A percentile compares a stretch with the other conserved stretches of the same genome.
Evolutionary conservation across 2,888 invertebrate species (phyloP).

Genomic region (Clusia tigrina): DNA sequence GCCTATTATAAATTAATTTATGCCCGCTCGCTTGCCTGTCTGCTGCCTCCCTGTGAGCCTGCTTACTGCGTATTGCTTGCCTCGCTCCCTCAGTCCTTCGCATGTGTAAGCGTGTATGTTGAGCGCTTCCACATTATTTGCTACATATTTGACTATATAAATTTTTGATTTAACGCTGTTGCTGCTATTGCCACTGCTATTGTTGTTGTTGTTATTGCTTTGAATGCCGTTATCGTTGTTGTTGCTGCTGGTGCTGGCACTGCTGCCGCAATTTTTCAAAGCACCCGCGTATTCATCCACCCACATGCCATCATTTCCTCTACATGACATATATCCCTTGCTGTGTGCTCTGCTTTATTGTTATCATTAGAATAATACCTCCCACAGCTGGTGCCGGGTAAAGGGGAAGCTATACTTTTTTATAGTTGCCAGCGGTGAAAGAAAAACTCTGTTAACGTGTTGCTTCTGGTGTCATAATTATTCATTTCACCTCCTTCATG

Average conservation of each 20-base stretch:
- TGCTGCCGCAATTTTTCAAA: constrained; percentile 49
- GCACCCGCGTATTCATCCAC: constrained; percentile 29
- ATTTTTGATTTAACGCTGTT: constrained; percentile 52
- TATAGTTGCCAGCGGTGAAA: too few species aligned
- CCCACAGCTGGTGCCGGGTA: constrained; percentile 26
- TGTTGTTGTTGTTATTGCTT: too few species aligned
- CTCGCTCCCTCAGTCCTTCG: not conserved
- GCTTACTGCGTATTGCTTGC: too few species aligned
- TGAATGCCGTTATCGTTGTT: constrained; percentile 32
- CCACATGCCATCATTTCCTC: constrained; percentile 29
- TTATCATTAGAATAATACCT: constrained; percentile 54
- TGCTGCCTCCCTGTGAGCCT: not conserved
- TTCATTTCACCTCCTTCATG: constrained; percentile 14
- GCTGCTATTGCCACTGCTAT: constrained; percentile 29
- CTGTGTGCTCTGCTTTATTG: constrained; percentile 51
- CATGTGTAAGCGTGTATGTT: constrained; percentile 34
- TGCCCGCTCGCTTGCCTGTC: constrained; percentile 34
- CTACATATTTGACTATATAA: constrained; percentile 44
- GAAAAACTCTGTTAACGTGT: constrained; percentile 17
- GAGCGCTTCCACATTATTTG: constrained; percentile 27
- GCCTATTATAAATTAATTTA: constrained; percentile 56
- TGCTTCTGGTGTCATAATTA: constrained; percentile 23
- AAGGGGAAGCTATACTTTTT: not conserved
- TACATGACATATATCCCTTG: constrained; percentile 48
- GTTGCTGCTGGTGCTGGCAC: constrained; percentile 29